Evolutionary conservation across 2,888 invertebrate species (phyloP), one percentile per base, ranked within the genome.

Genomic region (Drosophila imparisetae): DNA sequence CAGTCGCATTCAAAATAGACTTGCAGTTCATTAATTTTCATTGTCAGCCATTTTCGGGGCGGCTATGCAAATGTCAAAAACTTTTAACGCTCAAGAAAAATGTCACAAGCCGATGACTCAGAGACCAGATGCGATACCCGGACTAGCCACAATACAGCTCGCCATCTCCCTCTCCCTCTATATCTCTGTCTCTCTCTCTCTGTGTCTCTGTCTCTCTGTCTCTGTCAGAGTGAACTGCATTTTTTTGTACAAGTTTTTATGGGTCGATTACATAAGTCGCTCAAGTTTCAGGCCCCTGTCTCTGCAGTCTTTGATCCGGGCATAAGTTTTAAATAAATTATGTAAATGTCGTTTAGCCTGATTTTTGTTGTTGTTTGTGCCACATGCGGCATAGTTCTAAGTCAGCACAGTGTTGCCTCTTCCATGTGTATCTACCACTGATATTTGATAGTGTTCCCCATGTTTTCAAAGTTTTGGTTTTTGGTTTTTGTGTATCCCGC

Each of bases 21-120:
- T 76, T 77, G 81, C 81, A 80, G 83, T 81, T 84, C 82, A 83
- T 83, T 83, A 81, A 84, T 81, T 83, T 81, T 84, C 82, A 83
- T 83, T 83, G 82, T 83, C 84, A 78, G 74, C 66, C 80, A 71
- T 74, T 72, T 75, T 80, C 60, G 72, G 74, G 78, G 70, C 59
- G 72, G 73, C 73, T 69, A 83, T 81, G 81, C 84, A 82, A 81
- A 82, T 82, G 82, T 84, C 81, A 81, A 78, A 78, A 78, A 81
- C 79, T 82, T 71, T 73, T 75, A 70, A 76, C 65, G 81, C 69
- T 74, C 69, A 75, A 66, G 64, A 72, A 73, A 81, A 81, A 83
- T 82, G 84, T 78, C 82, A 81, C 81, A 78, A 75, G 62, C 30
- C 69, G 80, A 66, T 81, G 81, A 80, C 71, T 81, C 81, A 78